Evolutionary conservation across 2,797 vertebrate genomes (phyloP), one percentile per base, ranked within the genome.

Genomic region (Sphenodon punctatus): DNA sequence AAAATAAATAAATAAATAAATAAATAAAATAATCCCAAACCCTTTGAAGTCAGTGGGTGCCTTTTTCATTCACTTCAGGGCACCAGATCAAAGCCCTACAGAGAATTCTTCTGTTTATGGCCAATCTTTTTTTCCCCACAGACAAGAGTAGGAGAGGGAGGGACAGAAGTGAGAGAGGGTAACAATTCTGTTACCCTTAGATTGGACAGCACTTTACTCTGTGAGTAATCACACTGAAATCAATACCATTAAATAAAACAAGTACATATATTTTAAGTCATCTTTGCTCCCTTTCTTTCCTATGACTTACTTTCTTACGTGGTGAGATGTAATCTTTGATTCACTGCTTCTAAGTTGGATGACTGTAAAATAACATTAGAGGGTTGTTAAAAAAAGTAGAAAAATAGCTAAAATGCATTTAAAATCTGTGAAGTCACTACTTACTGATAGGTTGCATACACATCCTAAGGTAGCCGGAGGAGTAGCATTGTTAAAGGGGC

Each of bases 281-380:
- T 3, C 65, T 7, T 6, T 69, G 12, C 42, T 42, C 10, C 66
- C 67, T 58, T 66, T 1, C 63, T 63, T 66, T 82, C 39, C 75
- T 63, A 20, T 53, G 68, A 94, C 95, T 95, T 94, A 97, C 96
- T 92, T 89, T 93, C 89, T 71, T 78, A 78, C 58, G 59, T 1
- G 3, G 17, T 85, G 63, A 97, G 95, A 82, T 95, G 95, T 73
- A 98, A 93, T 30, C 53, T 94, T 84, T 30, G 3, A 80, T 98
- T 97, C 86, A 96, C 3, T 38, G 0, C 0, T 6, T 65, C 7
- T 63, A 66, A 15, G 92, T 93, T 0, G 43, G 0, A 0, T 10
- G 0, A 1, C 96, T 96, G 85, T 45, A 91, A 96, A 49, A 65
- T 20, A 95, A 92, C 85, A 83, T 1, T 83, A 85, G 67, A 79